A percentile compares a stretch with the other conserved stretches of the same genome.
phyloP scores from a whole-genome alignment of 2,113 vertebrate genomes.

The Megalops atlanticus region DNA sequence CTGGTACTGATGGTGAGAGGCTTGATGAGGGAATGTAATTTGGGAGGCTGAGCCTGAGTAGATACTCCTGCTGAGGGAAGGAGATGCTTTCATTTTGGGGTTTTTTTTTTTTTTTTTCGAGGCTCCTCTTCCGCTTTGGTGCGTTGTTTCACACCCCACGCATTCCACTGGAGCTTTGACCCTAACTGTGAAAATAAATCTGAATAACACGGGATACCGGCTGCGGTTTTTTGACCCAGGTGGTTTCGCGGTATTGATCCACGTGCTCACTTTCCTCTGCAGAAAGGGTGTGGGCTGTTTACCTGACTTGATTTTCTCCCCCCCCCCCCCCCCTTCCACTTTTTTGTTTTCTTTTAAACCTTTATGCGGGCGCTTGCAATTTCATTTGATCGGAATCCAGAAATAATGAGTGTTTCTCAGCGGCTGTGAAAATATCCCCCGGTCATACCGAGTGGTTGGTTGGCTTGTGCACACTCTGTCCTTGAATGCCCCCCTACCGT shows the following conservation, averaged over 20 bases:
- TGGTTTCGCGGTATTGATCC: not conserved
- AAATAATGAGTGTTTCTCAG: not conserved
- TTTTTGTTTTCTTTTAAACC: not conserved
- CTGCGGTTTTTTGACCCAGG: not conserved
- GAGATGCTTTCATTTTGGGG: not conserved
- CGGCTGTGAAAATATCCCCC: not conserved
- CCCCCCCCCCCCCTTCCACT: too few relatives aligned
- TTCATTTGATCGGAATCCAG: conserved; percentile 1
- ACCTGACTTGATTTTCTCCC: not conserved
- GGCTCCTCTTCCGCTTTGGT: not conserved
- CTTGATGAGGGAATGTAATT: conserved; percentile 99
- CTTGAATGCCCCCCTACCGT: not conserved
- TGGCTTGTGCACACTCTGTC: not conserved
- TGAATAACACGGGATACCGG: too few relatives aligned
- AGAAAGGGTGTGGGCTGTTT: not conserved
- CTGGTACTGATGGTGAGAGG: conserved; percentile 99
- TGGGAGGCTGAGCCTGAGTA: conserved; percentile 51
- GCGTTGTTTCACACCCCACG: not conserved
- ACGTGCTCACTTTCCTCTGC: not conserved
- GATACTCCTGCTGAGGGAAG: not conserved
- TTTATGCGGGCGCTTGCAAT: not conserved
- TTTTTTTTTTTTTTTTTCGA: too few relatives aligned
- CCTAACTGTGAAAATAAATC: too few relatives aligned
- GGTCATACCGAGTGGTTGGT: not conserved
- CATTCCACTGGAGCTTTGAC: not conserved